Evolutionary conservation across 1,140 invertebrate genomes (phyloP), one percentile per base, ranked within the genome.

Genomic region (Drosophila subpulchrella): DNA sequence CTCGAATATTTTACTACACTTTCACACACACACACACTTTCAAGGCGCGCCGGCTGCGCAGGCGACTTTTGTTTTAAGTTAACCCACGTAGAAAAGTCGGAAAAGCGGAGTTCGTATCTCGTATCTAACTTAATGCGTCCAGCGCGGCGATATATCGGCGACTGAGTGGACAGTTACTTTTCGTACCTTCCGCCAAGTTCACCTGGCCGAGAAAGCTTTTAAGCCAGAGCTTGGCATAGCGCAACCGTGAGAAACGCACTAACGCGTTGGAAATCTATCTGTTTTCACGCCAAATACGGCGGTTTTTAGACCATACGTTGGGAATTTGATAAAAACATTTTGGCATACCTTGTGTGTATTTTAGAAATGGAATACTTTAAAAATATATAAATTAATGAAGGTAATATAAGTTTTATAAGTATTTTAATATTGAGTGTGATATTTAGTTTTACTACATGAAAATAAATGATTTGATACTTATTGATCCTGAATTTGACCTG

Each of bases 91-190:
- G 8, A 46, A 46, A 41, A 13, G 10, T 6, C 57, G 63, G 12
- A 36, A 17, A 17, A 7, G 30, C 32, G 15, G 6, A 36, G 13
- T 15, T 50, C n/a, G 15, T n/a, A 30, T 30, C 8, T 30, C 46
- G 30, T n/a, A 20, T 12, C 32, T 34, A 34, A 6, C 11, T 36
- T 6, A 67, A 42, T 67, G 60, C 60, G 36, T n/a, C 44, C 27
- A 50, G 44, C 59, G 65, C 60, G 65, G 65, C 65, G 46, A 42
- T 51, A 42, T 34, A 62, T 62, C 24, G 27, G 20, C 63, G 46
- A 67, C 32, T 51, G 44, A 66, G 36, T 30, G 56, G 20, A 58
- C 58, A 63, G 63, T 67, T 67, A 67, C 58, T 67, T 67, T 67
- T 41, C 58, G 56, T 66, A 68, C 65, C 63, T 61, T 41, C 39